Evolutionary conservation across 2,797 vertebrate species (phyloP), one percentile per base, ranked within the genome.

Genomic region (Hirundo rustica): DNA sequence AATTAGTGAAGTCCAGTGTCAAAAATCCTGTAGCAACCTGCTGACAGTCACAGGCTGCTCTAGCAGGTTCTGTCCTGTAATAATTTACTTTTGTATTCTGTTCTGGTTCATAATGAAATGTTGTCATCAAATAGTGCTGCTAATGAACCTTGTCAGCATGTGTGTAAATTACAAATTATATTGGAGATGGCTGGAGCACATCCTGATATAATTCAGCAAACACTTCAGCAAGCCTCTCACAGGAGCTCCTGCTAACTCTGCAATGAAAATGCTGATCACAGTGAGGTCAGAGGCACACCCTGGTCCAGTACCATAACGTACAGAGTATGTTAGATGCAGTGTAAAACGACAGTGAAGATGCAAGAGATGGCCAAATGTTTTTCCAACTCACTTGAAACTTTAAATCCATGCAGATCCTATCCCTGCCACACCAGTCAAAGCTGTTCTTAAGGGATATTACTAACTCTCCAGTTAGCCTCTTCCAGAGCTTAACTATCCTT

Each of bases 281-380:
- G 32, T 10, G 51, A 87, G 40, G 42, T 5, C 68, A 66, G 86
- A 76, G 58, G 30, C n/a, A 60, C 44, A 42, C 58, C 13, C 36
- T 66, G 8, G 9, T 3, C n/a, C 58, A 32, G 27, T 3, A n/a
- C 32, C 11, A 45, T 4, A 29, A 44, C 7, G 4, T 0, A 5
- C 0, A 45, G 9, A 50, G 8, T 4, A 7, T 48, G 15, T 45
- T n/a, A 40, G 32, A 2, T 34, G 11, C 36, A 79, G n/a, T 36
- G 13, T 9, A 50, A 78, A 80, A 61, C 10, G 15, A 18, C 13
- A 22, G 29, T 14, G 60, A 32, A 54, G 44, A 25, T 42, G 4
- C 7, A 38, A n/a, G 42, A 53, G 7, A 7, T 50, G 21, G 65
- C 2, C 19, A 30, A 34, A 50, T 22, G 10, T 2, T 55, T 40